phyloP scores from a whole-genome alignment of 2,797 vertebrate species.

The Tinamus major region DNA sequence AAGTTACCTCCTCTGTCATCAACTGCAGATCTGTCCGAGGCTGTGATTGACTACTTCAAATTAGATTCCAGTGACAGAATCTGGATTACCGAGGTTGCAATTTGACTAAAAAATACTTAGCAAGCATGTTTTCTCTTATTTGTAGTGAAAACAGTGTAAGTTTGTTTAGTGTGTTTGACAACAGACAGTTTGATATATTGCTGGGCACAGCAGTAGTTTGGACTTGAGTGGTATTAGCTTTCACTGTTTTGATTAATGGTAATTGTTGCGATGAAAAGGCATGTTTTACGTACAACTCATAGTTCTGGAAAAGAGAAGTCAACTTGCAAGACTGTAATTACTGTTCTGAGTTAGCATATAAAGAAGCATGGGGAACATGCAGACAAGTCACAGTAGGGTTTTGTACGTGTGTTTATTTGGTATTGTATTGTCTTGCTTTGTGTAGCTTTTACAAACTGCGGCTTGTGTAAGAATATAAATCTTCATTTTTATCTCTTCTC shows the following conservation, averaged over 20 bases:
- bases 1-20: conserved; percentile 53
- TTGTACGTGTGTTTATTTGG: conserved; percentile 59
- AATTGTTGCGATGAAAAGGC: conserved; percentile 87
- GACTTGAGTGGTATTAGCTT: conserved; percentile 86
- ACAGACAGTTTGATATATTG: conserved; percentile 89
- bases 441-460: conserved; percentile 74
- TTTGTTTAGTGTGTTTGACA: conserved; percentile 86
- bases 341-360: conserved; percentile 81
- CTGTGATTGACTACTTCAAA: conserved; percentile 78
- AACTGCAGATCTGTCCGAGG: conserved; percentile 65
- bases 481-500: conserved; percentile 77
- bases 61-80: conserved; percentile 79
- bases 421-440: conserved; percentile 70
- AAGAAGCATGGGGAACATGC: conserved; percentile 77
- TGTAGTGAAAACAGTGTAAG: conserved; percentile 82
- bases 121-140: conserved; percentile 82
- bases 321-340: conserved; percentile 84
- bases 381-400: conserved; percentile 71
- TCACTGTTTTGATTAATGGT: conserved; percentile 89
- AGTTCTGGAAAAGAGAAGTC: conserved; percentile 85
- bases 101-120: conserved; percentile 83
- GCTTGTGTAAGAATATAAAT: conserved; percentile 78
- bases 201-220: conserved; percentile 87
- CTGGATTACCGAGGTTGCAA: conserved; percentile 78
- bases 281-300: conserved; percentile 83